These are phyloP conservation scores for Lordiphosa collinella DNA, from an alignment of 1,140 invertebrate genomes.

Conservation along the genomic window DNA sequence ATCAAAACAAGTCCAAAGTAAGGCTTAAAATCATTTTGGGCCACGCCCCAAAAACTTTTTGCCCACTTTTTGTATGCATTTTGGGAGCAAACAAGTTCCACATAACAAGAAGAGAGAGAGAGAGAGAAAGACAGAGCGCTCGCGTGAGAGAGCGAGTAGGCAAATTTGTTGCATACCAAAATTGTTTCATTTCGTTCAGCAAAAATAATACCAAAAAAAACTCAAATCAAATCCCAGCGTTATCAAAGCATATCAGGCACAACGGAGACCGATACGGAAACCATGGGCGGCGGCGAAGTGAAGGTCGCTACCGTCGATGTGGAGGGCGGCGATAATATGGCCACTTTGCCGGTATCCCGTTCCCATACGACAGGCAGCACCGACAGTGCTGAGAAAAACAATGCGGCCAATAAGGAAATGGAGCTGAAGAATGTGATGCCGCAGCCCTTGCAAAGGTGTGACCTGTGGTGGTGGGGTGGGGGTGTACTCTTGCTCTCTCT, in stretches of 20 bases:
- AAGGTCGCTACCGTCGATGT: conserved; percentile 92
- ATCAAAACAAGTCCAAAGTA: conserved; percentile 18
- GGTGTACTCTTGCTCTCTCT: neutral
- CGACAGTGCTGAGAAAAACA: conserved; percentile 88
- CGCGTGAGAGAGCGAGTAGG: neutral
- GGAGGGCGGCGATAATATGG: conserved; percentile 90
- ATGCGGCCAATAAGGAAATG: conserved; percentile 91
- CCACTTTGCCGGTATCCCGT: conserved; percentile 88
- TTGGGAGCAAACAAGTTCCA: conserved; percentile 1
- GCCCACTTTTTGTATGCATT: conserved; percentile 7
- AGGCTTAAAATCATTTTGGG: conserved; percentile 21
- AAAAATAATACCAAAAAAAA: conserved; percentile 5
- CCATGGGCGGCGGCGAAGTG: conserved; percentile 88
- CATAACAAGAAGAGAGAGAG: conserved; percentile 1
- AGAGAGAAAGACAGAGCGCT: too few species aligned
- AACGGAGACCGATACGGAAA: conserved; percentile 71
- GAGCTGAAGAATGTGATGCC: conserved; percentile 90
- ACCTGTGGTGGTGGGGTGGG: neutral
- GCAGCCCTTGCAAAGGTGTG: conserved; percentile 88
- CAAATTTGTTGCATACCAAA: conserved; percentile 44
- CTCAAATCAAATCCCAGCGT: neutral
- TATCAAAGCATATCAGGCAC: conserved; percentile 37
- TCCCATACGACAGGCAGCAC: conserved; percentile 83
- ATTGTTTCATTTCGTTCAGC: conserved; percentile 51
- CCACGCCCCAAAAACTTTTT: conserved; percentile 6